Base-by-base conservation (phyloP, 2,888 invertebrate species). In the Plagodis dolabraria region DNA sequence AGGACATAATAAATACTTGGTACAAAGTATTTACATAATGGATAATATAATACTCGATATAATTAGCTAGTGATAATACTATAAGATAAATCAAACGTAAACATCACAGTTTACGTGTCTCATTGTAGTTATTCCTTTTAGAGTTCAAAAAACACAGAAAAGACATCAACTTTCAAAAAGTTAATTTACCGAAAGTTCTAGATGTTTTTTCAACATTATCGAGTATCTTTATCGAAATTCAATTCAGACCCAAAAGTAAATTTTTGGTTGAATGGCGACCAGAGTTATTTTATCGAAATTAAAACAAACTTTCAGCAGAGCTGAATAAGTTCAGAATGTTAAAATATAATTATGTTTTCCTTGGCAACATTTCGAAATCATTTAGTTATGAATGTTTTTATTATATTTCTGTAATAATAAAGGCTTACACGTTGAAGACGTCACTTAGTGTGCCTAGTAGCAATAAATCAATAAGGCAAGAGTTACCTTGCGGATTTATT, bases 271-370 rank as follows among this genome's bases (percentile, higher is more conserved):
- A 58, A 58, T 45, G 45, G 48, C 48, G 45, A 33, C 50, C 47
- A 47, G 54, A 52, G 40, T 60, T 56, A 56, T 60, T 60, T 56
- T 52, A 56, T 52, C 45, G 52, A 45, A 54, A 54, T 59, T 54
- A 54, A 47, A 46, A 55, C 47, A 60, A 60, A 56, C 55, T 49
- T 55, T 60, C 44, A 40, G 22, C 33, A 33, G 48, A 34, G 35
- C 38, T 54, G 12, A 42, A 47, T 50, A 53, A 49, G 40, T 58
- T 46, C 35, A 42, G 42, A 46, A 10, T 45, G 12, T 50, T 58
- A 22, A 47, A 44, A 43, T 59, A 50, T 49, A 53, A 36, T 47
- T 47, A 48, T 38, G 51, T 47, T 42, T 48, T 48, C 44, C 12
- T 9, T 34, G 48, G 38, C 34, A 45, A 33, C 34, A 22, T 44